Evolutionary conservation across 2,888 invertebrate species (phyloP).

Genomic region (Adelognathus sp.): DNA sequence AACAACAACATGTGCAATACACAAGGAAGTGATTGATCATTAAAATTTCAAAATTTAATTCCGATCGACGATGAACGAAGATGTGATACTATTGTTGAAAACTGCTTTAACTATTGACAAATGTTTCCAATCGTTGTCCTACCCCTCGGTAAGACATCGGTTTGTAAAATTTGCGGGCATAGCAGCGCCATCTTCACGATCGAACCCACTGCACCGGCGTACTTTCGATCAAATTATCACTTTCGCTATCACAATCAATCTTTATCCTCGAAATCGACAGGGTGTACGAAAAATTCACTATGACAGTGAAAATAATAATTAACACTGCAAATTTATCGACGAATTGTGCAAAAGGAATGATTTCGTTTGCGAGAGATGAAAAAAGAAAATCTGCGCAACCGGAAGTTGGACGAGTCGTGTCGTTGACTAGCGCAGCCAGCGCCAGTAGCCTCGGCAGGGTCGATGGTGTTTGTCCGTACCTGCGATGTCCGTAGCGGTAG

Average conservation of each 20-base stretch:
- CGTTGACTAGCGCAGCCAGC: constrained; percentile 61
- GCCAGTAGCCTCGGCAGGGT: constrained; percentile 68
- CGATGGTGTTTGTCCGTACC: constrained; percentile 74
- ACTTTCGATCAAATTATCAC: constrained; percentile 46
- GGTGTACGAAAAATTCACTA: background rate
- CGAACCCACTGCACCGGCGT: constrained; percentile 3
- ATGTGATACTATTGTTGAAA: too few species aligned
- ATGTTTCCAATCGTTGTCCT: too few species aligned
- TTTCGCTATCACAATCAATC: background rate
- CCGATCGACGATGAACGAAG: too few species aligned
- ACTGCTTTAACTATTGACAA: too few species aligned
- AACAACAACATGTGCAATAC: too few species aligned
- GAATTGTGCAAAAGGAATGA: background rate
- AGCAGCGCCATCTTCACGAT: constrained; percentile 48
- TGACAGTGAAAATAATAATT: too few species aligned
- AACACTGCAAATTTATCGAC: background rate
- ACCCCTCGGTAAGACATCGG: background rate
- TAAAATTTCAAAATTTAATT: too few species aligned
- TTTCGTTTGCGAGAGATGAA: background rate
- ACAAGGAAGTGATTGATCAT: too few species aligned
- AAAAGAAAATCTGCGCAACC: background rate
- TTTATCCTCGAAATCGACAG: background rate
- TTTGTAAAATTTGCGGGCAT: constrained; percentile 10
- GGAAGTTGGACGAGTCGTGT: constrained; percentile 33
- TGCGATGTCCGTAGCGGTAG: constrained; percentile 75